These are phyloP conservation scores for Serinus canaria DNA, from an alignment of 2,113 vertebrate genomes.

Conservation along the genomic window DNA sequence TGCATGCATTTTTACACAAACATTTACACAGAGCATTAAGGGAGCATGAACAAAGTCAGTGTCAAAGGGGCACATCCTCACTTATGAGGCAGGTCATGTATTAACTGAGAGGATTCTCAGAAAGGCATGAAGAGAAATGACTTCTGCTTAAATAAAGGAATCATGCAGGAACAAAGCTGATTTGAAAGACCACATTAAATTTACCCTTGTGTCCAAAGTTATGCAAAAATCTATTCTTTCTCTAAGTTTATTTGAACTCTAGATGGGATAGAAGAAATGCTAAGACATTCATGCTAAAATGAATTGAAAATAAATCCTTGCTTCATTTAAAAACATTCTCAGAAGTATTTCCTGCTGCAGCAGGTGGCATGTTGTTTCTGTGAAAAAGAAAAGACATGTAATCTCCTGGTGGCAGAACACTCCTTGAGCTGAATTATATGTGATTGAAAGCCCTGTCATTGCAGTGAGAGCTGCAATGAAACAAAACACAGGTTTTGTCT, in stretches of 20 bases:
- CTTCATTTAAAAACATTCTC: background rate
- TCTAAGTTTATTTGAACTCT: background rate
- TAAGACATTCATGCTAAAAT: background rate
- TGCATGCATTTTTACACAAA: background rate
- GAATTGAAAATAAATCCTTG: background rate
- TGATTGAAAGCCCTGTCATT: background rate
- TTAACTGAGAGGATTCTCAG: background rate
- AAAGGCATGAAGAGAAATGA: background rate
- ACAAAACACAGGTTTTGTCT: background rate
- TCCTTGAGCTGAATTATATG: background rate
- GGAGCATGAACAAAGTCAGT: background rate
- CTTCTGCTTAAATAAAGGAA: background rate
- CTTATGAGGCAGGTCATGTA: background rate
- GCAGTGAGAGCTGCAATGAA: background rate
- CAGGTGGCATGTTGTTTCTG: background rate
- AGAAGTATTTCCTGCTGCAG: background rate
- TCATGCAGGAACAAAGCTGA: background rate
- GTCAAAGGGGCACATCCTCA: background rate
- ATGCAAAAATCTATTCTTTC: background rate
- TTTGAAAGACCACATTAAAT: background rate
- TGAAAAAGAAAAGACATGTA: background rate
- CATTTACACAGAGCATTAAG: background rate
- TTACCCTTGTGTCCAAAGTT: background rate
- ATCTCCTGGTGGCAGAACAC: background rate
- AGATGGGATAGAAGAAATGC: background rate